phyloP scores from a whole-genome alignment of 2,113 vertebrate species.

The Climacteris rufus region DNA sequence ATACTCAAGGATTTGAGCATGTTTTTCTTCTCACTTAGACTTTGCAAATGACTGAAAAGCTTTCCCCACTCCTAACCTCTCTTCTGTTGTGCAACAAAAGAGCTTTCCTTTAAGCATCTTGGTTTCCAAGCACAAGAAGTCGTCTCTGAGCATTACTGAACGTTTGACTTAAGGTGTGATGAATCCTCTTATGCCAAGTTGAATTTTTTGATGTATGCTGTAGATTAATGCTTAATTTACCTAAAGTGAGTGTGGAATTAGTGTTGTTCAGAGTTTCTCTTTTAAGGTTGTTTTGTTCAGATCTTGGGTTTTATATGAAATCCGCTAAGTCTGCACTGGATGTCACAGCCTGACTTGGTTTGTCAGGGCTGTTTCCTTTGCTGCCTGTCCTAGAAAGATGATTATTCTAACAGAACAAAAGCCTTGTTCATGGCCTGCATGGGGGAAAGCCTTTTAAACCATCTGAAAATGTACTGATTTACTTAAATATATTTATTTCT shows the following conservation, averaged over 20 bases:
- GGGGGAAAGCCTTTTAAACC: not conserved
- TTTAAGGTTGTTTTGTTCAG: not conserved
- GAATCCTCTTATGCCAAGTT: slow-evolving; percentile 43
- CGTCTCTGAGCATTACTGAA: slow-evolving; percentile 41
- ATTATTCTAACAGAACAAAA: not conserved
- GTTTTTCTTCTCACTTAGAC: slow-evolving; percentile 60
- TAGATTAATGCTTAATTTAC: not conserved
- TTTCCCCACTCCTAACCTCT: slow-evolving; percentile 60
- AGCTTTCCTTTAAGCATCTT: slow-evolving; percentile 59
- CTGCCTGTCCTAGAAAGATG: not conserved
- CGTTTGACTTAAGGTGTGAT: slow-evolving; percentile 59
- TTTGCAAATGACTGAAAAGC: slow-evolving; percentile 66
- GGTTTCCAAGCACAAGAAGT: slow-evolving; percentile 51
- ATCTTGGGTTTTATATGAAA: not conserved
- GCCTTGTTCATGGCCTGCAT: not conserved
- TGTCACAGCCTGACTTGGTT: not conserved
- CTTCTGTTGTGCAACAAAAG: slow-evolving; percentile 62
- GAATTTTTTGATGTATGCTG: not conserved
- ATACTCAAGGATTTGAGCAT: slow-evolving; percentile 53
- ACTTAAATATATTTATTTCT: not conserved
- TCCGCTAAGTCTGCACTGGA: not conserved
- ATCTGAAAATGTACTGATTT: not conserved
- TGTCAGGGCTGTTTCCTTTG: not conserved
- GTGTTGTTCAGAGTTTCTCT: not conserved
- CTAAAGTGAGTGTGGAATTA: not conserved